Conservation (phyloP, 1,140 invertebrate genomes). For the Drosophila nasuta region DNA sequence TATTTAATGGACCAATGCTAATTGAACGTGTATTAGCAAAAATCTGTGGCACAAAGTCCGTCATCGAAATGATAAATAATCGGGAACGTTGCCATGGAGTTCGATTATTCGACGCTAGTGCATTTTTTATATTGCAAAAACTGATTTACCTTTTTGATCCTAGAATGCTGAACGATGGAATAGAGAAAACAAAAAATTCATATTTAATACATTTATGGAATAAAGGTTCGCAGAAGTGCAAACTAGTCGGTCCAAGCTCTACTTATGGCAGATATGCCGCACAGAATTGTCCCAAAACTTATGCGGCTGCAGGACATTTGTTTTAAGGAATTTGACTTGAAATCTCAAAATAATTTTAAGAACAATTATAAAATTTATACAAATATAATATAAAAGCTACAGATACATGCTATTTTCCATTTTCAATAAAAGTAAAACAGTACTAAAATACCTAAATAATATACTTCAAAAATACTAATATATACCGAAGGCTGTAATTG, state of each 20-base stretch:
- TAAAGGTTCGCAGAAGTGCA: background rate
- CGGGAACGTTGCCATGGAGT: background rate
- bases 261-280: constrained; percentile 3
- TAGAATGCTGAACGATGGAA: background rate
- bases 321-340: no score
- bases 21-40: background rate
- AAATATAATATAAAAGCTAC: no score
- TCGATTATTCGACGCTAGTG: background rate
- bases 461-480: no score
- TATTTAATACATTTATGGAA: constrained; percentile 21
- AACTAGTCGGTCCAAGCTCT: constrained; percentile 57
- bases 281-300: background rate
- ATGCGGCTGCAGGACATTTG: no score
- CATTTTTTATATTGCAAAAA: constrained; percentile 1
- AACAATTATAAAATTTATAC: no score
- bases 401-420: no score
- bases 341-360: no score
- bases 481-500: no score
- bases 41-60: constrained; percentile 2
- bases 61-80: constrained; percentile 2
- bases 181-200: background rate
- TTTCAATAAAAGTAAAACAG: no score
- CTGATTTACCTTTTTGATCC: constrained; percentile 85
- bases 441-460: no score
- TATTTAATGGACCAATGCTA: constrained; percentile 3